Conservation (phyloP, 2,113 vertebrate species). For the Poeciliopsis turrubarensis region DNA sequence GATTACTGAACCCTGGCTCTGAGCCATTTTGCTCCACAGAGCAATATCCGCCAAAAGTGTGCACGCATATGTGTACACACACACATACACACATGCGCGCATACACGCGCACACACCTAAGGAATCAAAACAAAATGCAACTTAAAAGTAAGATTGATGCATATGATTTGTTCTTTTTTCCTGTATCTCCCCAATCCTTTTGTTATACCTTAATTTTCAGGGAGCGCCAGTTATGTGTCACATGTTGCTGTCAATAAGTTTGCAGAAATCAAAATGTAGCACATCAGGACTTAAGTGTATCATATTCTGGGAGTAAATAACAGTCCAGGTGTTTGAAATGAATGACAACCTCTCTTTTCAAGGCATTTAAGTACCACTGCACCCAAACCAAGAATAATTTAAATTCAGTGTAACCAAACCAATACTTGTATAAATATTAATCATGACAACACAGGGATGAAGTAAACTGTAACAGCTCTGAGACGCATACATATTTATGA, state of each 20-base stretch:
- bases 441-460: constrained; percentile 53
- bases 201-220: constrained; percentile 37
- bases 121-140: constrained; percentile 73
- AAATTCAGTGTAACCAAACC: constrained; percentile 23
- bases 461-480: constrained; percentile 58
- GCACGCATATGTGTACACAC: constrained; percentile 47
- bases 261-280: constrained; percentile 11
- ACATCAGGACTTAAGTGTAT: constrained; percentile 10
- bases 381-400: constrained; percentile 12
- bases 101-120: constrained; percentile 34
- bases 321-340: constrained; percentile 6
- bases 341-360: constrained; percentile 1
- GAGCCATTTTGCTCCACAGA: constrained; percentile 87
- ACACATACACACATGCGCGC: constrained; percentile 16
- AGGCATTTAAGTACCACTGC: neutral
- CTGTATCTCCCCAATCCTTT: constrained; percentile 38
- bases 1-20: constrained; percentile 90
- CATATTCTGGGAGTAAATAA: constrained; percentile 7
- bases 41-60: constrained; percentile 85
- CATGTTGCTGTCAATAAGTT: constrained; percentile 25
- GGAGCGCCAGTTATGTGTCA: constrained; percentile 23
- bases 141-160: constrained; percentile 71
- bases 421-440: constrained; percentile 61
- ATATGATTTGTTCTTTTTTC: constrained; percentile 68
- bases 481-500: constrained; percentile 71